Evolutionary conservation across 2,888 invertebrate genomes (phyloP).

Genomic region (Rotaria sp.): DNA sequence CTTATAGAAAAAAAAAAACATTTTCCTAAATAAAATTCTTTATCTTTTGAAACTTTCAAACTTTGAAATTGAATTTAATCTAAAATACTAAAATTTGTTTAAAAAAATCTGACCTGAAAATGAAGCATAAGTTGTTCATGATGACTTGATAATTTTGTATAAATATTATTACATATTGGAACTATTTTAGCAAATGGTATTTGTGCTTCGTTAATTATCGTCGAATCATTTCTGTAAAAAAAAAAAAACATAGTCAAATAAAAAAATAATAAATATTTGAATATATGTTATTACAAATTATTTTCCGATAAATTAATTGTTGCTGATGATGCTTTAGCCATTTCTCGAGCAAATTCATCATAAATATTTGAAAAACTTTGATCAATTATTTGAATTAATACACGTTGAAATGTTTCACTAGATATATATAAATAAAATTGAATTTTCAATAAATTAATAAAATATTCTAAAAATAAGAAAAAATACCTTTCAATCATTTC

Average conservation of each 20-base stretch:
- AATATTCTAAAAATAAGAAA: too few species aligned
- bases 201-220: background rate
- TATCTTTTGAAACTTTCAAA: too few species aligned
- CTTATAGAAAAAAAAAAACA: too few species aligned
- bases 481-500: constrained; percentile 21
- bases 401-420: constrained; percentile 28
- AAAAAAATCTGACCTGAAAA: background rate
- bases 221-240: background rate
- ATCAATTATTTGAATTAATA: background rate
- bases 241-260: background rate
- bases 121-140: constrained; percentile 9
- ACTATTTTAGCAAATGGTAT: constrained; percentile 4
- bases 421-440: background rate
- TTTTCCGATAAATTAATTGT: background rate
- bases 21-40: too few species aligned
- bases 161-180: background rate
- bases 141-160: constrained; percentile 1
- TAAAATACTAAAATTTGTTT: too few species aligned
- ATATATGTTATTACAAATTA: background rate
- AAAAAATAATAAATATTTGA: background rate
- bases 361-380: constrained; percentile 27
- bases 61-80: too few species aligned
- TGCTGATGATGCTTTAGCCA: background rate
- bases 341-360: constrained; percentile 10
- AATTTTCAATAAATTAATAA: background rate